Evolutionary conservation across 2,797 vertebrate species (phyloP), one percentile per base, ranked within the genome.

Genomic region (Myotis myotis): DNA sequence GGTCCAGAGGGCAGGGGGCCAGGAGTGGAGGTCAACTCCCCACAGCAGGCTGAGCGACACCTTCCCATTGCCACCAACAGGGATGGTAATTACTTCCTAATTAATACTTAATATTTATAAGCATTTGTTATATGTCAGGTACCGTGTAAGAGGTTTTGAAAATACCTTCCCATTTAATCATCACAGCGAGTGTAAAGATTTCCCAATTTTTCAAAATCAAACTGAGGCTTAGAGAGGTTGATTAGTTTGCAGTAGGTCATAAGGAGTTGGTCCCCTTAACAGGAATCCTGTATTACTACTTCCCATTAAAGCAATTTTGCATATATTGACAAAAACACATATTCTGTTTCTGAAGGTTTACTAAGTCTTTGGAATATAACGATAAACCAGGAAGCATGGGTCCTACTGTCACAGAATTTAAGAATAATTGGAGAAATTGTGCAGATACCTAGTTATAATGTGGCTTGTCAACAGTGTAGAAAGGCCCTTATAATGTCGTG

Each of bases 141-240:
- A 68, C 33, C 36, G 0, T 36, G 33, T 76, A 75, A 60, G 44
- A 86, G 25, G 16, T 49, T 82, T 64, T 53, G 1, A 90, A 38
- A 55, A 74, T 25, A 49, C 78, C 28, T 4, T 87, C 25, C 49
- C 47, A 78, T 57, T 95, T 79, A 53, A 19, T 79, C 25, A n/a
- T 88, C 41, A 19, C 30, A 87, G 25, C 6, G 51, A 71, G 11
- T 72, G 5, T 41, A 89, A 84, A 51, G n/a, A 64, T 72, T 74
- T 71, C 2, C 23, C 60, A 66, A 76, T 60, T 92, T 96, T 91
- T 92, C 64, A 89, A 74, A 93, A 64, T 17, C 15, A 47, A 85
- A 72, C 72, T 55, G 38, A 91, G 41, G 49, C 22, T 62, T 87
- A 44, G 13, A 72, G 38, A 93, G 38, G 60, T 36, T 84, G 74